These are phyloP conservation scores for Luscinia megarhynchos DNA, from an alignment of 2,797 vertebrate species.

Conservation along the genomic window DNA sequence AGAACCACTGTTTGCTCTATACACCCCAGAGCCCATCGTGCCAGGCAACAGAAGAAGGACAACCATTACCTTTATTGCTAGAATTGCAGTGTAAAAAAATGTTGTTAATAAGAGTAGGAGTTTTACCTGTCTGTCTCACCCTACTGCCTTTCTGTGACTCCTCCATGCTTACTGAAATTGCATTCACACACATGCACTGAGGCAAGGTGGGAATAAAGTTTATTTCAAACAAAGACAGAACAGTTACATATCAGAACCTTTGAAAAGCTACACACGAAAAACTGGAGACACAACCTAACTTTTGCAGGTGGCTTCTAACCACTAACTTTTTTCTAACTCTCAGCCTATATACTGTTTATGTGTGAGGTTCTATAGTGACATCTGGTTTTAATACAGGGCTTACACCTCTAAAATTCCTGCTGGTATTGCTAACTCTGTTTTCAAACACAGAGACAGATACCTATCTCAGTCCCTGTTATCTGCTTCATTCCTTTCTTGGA, in stretches of 20 bases:
- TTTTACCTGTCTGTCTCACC: neutral
- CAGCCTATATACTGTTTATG: neutral
- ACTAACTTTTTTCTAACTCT: neutral
- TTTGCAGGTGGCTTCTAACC: neutral
- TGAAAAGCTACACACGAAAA: neutral
- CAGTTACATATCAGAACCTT: neutral
- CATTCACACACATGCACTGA: neutral
- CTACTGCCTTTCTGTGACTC: neutral
- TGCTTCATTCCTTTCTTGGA: neutral
- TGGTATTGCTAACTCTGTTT: neutral
- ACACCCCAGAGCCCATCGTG: neutral
- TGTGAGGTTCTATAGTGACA: neutral
- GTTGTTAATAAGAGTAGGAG: neutral
- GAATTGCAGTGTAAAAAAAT: slow-evolving; percentile 7
- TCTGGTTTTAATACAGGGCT: neutral
- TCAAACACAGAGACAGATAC: neutral
- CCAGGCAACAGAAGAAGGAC: neutral
- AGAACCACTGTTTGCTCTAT: neutral
- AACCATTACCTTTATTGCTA: neutral
- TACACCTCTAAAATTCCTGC: neutral
- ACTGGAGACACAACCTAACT: neutral
- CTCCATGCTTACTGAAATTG: neutral
- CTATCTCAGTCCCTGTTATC: neutral
- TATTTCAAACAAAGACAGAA: neutral
- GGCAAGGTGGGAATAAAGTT: neutral